Conservation (phyloP, 1,140 invertebrate genomes). For the Drosophila grimshawi region DNA sequence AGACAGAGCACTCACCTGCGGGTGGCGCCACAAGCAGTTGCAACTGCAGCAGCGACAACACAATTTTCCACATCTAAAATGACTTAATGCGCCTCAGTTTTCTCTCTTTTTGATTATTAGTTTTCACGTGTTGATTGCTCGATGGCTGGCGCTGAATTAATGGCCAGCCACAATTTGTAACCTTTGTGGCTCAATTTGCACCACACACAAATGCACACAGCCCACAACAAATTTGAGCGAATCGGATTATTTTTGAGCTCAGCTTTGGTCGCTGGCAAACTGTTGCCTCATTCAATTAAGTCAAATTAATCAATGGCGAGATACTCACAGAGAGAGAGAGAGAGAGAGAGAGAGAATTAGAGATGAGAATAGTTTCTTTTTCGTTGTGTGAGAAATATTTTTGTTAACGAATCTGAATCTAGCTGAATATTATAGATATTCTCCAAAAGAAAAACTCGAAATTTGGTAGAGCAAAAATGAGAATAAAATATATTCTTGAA, state of each 20-base stretch:
- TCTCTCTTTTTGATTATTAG: neutral
- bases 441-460: too few species aligned
- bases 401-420: too few species aligned
- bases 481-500: too few species aligned
- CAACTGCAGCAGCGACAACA: constrained; percentile 4
- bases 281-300: constrained; percentile 39
- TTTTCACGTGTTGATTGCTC: constrained; percentile 26
- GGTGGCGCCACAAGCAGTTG: constrained; percentile 21
- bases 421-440: too few species aligned
- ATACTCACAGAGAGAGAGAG: neutral
- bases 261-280: constrained; percentile 2
- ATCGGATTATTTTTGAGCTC: constrained; percentile 24
- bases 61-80: constrained; percentile 27
- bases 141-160: constrained; percentile 30
- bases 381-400: too few species aligned
- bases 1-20: constrained; percentile 13
- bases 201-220: neutral
- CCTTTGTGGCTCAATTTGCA: constrained; percentile 27
- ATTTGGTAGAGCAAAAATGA: too few species aligned
- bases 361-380: constrained; percentile 3
- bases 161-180: constrained; percentile 17
- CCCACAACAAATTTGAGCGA: constrained; percentile 21
- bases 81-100: neutral
- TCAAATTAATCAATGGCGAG: constrained; percentile 23
- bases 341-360: neutral